These are phyloP conservation scores for Malaclemys terrapin DNA, from an alignment of 2,113 vertebrate genomes.

Conservation along the genomic window DNA sequence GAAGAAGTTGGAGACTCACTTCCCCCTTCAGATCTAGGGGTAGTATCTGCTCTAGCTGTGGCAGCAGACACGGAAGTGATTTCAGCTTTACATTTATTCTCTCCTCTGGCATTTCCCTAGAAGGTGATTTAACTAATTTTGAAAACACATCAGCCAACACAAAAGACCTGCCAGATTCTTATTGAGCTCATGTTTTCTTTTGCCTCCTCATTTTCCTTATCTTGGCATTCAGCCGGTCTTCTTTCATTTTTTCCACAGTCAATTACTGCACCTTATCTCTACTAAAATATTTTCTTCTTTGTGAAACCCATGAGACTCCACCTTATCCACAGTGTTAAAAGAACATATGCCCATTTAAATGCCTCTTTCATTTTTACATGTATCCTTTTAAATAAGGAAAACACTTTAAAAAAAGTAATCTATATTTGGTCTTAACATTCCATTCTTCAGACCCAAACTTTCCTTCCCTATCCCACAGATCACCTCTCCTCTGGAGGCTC, in stretches of 20 bases:
- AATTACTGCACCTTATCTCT: neutral
- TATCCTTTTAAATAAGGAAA: neutral
- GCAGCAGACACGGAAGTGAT: neutral
- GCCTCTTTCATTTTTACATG: neutral
- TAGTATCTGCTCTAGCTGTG: neutral
- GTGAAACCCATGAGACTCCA: neutral
- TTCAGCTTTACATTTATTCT: neutral
- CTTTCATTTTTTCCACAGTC: conserved; percentile 54
- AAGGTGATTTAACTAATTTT: conserved; percentile 24
- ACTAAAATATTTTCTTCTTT: conserved; percentile 38
- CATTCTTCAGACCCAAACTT: neutral
- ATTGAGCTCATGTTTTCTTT: conserved; percentile 24
- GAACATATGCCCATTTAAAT: neutral
- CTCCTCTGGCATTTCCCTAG: neutral
- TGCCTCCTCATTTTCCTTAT: conserved; percentile 14
- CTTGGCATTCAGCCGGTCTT: conserved; percentile 26
- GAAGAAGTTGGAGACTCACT: neutral
- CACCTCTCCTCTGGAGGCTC: neutral
- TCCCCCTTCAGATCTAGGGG: neutral
- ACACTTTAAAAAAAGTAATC: fast-evolving
- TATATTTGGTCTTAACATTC: neutral
- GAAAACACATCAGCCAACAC: conserved; percentile 27
- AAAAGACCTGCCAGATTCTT: conserved; percentile 49
- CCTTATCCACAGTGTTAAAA: conserved; percentile 1
- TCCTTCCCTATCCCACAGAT: neutral